Base-by-base conservation (phyloP, 2,888 invertebrate species). In the Eremobia ochroleuca region DNA sequence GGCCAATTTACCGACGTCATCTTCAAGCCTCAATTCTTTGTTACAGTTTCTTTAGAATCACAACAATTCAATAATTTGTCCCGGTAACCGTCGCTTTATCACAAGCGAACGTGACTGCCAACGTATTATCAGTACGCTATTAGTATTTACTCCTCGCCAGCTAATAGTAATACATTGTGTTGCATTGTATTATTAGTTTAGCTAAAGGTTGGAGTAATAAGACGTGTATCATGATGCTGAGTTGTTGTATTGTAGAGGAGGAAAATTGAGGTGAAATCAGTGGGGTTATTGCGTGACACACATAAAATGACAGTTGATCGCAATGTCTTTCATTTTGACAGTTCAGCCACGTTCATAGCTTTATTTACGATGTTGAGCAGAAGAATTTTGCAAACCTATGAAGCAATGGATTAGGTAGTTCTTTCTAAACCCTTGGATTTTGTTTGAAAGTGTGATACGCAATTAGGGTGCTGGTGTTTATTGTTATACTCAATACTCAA, bases 21-120 rank as follows among this genome's bases (percentile, higher is more conserved):
- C 13, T 31, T 25, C 28, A 65, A 71, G 37, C 31, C 34, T 68
- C 70, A 61, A n/a, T 55, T 65, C 43, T 67, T 66, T 52, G 43
- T 43, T 52, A 40, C 34, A 59, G 55, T 49, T 66, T 64, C 34
- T 11, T 43, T 55, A 76, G 66, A 65, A 64, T 73, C 52, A 34
- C 21, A 73, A 4, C 64, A 61, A 74, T 86, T 79, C 46, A 77
- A 62, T 55, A 76, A 81, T 80, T 84, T 58, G 84, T 71, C 28
- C 28, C 76, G 46, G 71, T 79, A 40, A 64, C 64, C 11, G 46
- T 6, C 6, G 59, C 59, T 71, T 75, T 84, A 70, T 75, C 59
- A 67, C 52, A 11, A 28, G 59, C 34, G 62, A 77, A 76, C 82
- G 85, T 86, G 82, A 79, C 78, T 64, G 52, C 70, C 49, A 69